Evolutionary conservation across 2,888 invertebrate species (phyloP), one percentile per base, ranked within the genome.

Genomic region (Prosapia bicincta): DNA sequence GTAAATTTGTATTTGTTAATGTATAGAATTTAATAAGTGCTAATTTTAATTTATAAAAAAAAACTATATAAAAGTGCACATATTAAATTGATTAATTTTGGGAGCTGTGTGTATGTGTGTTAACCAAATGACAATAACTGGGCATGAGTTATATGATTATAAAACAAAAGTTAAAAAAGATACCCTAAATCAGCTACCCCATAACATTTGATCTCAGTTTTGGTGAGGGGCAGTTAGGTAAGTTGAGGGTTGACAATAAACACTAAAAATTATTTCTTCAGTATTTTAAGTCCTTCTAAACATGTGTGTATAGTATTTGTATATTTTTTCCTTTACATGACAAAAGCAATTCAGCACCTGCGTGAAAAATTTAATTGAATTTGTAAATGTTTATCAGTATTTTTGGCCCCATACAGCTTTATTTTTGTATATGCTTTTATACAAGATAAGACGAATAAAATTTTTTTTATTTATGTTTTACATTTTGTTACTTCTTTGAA

Each of bases 391-490:
- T 38, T 38, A 72, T 72, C 72, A 72, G 72, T 72, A 72, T 72
- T 72, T 72, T 66, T n/a, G n/a, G 72, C 38, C 67, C 72, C 38
- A 43, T 67, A 72, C 72, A 25, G 32, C 67, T 67, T 72, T 72
- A 72, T 72, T 72, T 72, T 72, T 72, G 72, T 72, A 72, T 67
- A 72, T 72, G 72, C 72, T 72, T 72, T 72, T 72, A 72, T 72
- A 72, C 72, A 67, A 67, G 28, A 43, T 72, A 72, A 72, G 68
- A 72, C 24, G 38, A 72, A 72, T 72, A 72, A n/a, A 72, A 67
- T 67, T 72, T 43, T 72, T 72, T 72, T 72, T 72, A 38, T 38
- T 38, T 38, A 38, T 38, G 38, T 38, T 38, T 38, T 13, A 38
- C 6, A 9, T 38, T 2, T 38, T n/a, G n/a, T n/a, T n/a, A n/a